phyloP scores from a whole-genome alignment of 2,113 vertebrate species.

The Pogonocichla stellata region DNA sequence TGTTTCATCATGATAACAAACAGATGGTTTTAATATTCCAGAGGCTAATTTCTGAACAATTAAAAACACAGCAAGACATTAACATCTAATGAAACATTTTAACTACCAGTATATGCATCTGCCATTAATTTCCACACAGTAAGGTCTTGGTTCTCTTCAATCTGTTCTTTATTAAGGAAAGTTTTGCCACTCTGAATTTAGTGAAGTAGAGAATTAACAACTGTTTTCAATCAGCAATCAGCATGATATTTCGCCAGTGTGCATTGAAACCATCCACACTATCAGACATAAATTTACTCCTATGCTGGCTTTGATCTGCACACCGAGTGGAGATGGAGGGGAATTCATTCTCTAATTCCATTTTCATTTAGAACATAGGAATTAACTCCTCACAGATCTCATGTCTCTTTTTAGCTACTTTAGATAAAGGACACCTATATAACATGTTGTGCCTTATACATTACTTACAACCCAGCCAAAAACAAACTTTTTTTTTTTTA shows the following conservation, averaged over 20 bases:
- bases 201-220: slow-evolving; percentile 96
- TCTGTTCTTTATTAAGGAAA: slow-evolving; percentile 93
- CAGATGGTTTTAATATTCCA: slow-evolving; percentile 98
- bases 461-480: slow-evolving; percentile 3
- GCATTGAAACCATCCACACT: slow-evolving; percentile 77
- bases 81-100: slow-evolving; percentile 98
- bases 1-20: slow-evolving; percentile 92
- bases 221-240: slow-evolving; percentile 97
- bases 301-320: slow-evolving; percentile 78
- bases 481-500: neutral
- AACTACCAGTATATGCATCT: slow-evolving; percentile 95
- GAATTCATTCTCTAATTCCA: slow-evolving; percentile 64
- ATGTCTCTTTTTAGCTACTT: neutral
- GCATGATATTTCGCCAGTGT: slow-evolving; percentile 80
- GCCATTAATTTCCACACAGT: slow-evolving; percentile 94
- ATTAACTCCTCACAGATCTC: slow-evolving; percentile 60
- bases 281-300: slow-evolving; percentile 83
- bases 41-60: slow-evolving; percentile 98
- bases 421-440: neutral
- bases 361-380: slow-evolving; percentile 46
- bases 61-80: slow-evolving; percentile 98
- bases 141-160: slow-evolving; percentile 90
- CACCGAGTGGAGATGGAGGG: slow-evolving; percentile 57
- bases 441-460: neutral
- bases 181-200: slow-evolving; percentile 87